A percentile compares a stretch with the other conserved stretches of the same genome.
phyloP scores from a whole-genome alignment of 1,140 invertebrate genomes.

The Drosophila lacertosa region DNA sequence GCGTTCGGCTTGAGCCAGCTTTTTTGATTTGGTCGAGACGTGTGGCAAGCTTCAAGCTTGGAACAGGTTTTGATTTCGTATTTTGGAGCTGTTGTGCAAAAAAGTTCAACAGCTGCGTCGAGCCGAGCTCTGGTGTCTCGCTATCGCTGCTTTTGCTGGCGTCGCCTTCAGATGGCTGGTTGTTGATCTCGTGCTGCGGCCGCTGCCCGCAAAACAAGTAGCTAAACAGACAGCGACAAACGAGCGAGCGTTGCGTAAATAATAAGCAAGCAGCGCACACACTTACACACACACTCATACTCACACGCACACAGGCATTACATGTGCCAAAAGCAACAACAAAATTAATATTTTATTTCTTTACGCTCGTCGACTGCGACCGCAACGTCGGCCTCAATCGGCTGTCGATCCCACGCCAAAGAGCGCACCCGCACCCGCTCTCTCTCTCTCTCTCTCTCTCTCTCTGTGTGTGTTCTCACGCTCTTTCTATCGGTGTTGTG shows the following conservation, averaged over 20 bases:
- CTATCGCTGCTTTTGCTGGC: not conserved
- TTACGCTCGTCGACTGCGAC: conserved; percentile 30
- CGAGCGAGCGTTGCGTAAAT: conserved; percentile 76
- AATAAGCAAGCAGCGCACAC: conserved; percentile 59
- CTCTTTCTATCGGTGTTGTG: conserved; percentile 15
- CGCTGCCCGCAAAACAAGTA: conserved; percentile 58
- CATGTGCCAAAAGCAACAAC: conserved; percentile 24
- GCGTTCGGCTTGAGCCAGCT: conserved; percentile 20
- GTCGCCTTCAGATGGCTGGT: conserved; percentile 39
- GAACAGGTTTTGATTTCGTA: conserved; percentile 74
- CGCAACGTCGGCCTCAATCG: conserved; percentile 46
- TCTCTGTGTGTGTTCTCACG: conserved; percentile 10
- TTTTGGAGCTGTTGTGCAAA: conserved; percentile 73
- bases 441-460: conserved; percentile 35
- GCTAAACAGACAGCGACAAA: conserved; percentile 70
- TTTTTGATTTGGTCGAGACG: conserved; percentile 76
- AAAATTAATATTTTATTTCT: conserved; percentile 43
- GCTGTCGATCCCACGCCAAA: too few species aligned
- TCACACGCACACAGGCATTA: conserved; percentile 14
- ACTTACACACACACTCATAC: not conserved
- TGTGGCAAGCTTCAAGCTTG: conserved; percentile 70
- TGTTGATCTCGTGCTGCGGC: conserved; percentile 60
- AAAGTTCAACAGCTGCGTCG: conserved; percentile 77
- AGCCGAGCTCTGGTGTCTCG: conserved; percentile 14
- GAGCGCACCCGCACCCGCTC: too few species aligned